These are phyloP conservation scores for Steatocranus sp. DNA, from an alignment of 2,797 vertebrate species.

Conservation along the genomic window DNA sequence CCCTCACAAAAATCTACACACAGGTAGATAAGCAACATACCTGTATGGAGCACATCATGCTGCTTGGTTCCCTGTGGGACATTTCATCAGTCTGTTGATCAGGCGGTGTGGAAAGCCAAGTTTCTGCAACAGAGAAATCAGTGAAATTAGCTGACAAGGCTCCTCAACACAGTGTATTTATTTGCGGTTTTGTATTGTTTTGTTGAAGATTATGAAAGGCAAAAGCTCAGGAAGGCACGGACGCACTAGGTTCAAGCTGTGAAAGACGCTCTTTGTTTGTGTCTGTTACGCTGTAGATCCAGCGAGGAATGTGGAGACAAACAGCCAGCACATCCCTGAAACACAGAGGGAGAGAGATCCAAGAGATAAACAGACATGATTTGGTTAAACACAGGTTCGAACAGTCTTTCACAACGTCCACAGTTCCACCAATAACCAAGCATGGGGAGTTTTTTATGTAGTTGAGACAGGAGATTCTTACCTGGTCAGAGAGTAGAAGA, in stretches of 20 bases:
- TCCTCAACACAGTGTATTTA: not conserved
- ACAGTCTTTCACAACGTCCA: not conserved
- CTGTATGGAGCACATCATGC: slow-evolving; percentile 76
- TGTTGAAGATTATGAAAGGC: not conserved
- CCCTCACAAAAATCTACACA: not conserved
- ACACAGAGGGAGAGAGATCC: not conserved
- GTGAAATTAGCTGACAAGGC: not conserved
- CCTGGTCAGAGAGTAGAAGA: slow-evolving; percentile 85
- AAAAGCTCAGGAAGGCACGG: not conserved
- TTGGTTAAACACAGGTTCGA: not conserved
- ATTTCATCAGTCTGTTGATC: slow-evolving; percentile 45
- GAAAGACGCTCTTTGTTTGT: slow-evolving; percentile 24
- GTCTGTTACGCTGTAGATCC: slow-evolving; percentile 42
- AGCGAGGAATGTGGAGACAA: slow-evolving; percentile 60
- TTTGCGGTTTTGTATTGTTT: not conserved
- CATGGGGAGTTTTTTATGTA: not conserved
- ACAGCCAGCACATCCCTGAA: slow-evolving; percentile 63
- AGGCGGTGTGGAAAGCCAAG: slow-evolving; percentile 60
- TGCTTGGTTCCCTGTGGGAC: slow-evolving; percentile 29
- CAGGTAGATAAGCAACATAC: slow-evolving; percentile 32
- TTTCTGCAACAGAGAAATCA: slow-evolving; percentile 46
- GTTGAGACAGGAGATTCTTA: slow-evolving; percentile 32
- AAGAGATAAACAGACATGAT: not conserved
- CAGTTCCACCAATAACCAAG: not conserved
- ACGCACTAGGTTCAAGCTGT: slow-evolving; percentile 63